A percentile compares a stretch with the other conserved stretches of the same genome.
Evolutionary conservation across 1,140 invertebrate species (phyloP).

Genomic region (Holcopasites calliopsidis): DNA sequence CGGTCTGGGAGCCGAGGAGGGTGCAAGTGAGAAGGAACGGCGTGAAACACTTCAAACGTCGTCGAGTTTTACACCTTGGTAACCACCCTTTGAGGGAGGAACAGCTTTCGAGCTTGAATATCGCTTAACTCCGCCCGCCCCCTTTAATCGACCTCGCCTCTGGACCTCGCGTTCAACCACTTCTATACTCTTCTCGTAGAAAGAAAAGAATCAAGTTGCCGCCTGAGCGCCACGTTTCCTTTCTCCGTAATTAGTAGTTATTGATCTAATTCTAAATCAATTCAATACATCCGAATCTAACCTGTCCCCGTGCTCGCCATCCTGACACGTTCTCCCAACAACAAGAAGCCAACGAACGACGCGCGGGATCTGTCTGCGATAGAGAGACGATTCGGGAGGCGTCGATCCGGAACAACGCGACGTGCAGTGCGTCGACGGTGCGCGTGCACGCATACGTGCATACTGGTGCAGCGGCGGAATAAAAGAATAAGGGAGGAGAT

Average conservation of each 20-base stretch:
- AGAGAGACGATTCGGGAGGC: slow-evolving; percentile 1
- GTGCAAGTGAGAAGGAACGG: slow-evolving; percentile 17
- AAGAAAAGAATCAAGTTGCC: not conserved
- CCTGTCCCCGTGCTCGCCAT: no score
- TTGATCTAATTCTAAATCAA: no score
- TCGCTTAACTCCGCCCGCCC: slow-evolving; percentile 40
- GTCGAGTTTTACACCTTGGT: slow-evolving; percentile 42
- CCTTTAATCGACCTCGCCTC: slow-evolving; percentile 44
- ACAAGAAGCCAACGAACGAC: no score
- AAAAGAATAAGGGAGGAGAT: not conserved
- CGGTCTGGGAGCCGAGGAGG: not conserved
- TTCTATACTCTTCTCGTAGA: slow-evolving; percentile 16
- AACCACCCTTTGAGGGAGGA: slow-evolving; percentile 47
- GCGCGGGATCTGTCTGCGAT: not conserved
- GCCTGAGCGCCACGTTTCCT: not conserved
- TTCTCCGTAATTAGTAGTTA: not conserved
- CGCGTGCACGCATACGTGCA: not conserved
- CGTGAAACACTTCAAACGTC: slow-evolving; percentile 45
- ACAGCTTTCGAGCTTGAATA: slow-evolving; percentile 46
- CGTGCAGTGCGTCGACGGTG: not conserved
- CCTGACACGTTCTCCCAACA: no score
- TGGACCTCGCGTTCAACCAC: slow-evolving; percentile 18
- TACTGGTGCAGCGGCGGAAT: not conserved
- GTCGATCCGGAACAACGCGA: not conserved
- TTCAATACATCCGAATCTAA: no score